Evolutionary conservation across 2,113 vertebrate species (phyloP), one percentile per base, ranked within the genome.

Genomic region (Sialia sialis): DNA sequence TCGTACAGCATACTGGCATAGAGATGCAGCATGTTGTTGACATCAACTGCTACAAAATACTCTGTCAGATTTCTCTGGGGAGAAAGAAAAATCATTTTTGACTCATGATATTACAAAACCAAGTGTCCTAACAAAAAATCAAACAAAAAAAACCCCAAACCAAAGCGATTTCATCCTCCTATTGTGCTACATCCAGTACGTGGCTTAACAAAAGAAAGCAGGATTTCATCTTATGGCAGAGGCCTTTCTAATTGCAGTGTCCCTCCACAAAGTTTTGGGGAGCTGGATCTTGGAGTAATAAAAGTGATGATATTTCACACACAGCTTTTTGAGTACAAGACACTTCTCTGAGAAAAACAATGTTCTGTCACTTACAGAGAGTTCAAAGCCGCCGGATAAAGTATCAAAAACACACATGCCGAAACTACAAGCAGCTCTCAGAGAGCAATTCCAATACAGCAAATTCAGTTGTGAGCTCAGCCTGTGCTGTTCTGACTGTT

Each of bases 11-110:
- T 99, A 74, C 99, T 99, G 96, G 99, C 99, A 2, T 99, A 99
- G 91, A 99, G 98, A 88, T 99, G 99, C 81, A 99, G 97, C 99
- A 99, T 99, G 98, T 99, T 99, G 98, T 99, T 99, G 83, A 99
- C 99, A 96, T 99, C 99, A 92, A 99, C 99, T 46, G 99, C 99
- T 97, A 99, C 99, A 97, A 99, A 99, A 97, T 99, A 99, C 97
- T 99, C 99, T 3, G 99, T 99, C 97, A 99, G 98, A 96, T 99
- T 99, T 98, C 99, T 99, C 99, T 99, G 98, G 87, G 97, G 98
- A 94, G 75, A 96, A 92, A 96, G 30, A 86, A 86, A 44, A 83
- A 94, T 32, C 25, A 54, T 64, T 93, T 86, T 74, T 92, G 74
- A 83, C 52, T 80, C 77, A 38, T 63, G 81, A 52, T 8, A 83